Base-by-base conservation (phyloP, 2,888 invertebrate genomes). In the Tubiluchus corallicola region DNA sequence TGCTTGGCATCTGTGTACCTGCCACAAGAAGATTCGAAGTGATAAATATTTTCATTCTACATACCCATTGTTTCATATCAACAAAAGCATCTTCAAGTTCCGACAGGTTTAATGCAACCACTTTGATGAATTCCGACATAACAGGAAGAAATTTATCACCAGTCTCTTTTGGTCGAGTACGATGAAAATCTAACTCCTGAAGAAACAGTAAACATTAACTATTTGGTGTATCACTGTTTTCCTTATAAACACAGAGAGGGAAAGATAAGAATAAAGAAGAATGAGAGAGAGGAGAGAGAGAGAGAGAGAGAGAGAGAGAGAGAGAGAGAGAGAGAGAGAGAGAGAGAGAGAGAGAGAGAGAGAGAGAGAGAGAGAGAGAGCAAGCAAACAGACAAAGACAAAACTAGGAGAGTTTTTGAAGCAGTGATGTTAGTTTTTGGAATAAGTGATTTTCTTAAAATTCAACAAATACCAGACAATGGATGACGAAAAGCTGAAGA, bases 81-180 rank as follows among this genome's bases (percentile, higher is more conserved):
- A 82, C 81, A 68, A 82, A 87, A 47, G 82, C 73, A 57, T 90
- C 88, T 60, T 90, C 88, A 3, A 92, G 73, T 64, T 90, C 88
- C 1, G 87, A 83, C 56, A 88, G 77, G 54, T 84, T 75, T 61
- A 85, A 87, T 0, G 84, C 81, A 1, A 90, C 88, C 50, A 83
- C 81, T 0, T 87, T 82, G 59, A 87, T 80, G 68, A 94, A 92
- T 62, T 92, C 90, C 50, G 83, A 72, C 87, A 92, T 90, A 20
- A 88, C 85, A 0, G 83, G 79, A 49, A 88, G 72, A 68, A 88
- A 92, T 61, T 82, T 77, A 64, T 90, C 88, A 5, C 74, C 74
- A 20, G 54, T 49, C 17, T 54, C 50, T 20, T 56, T 52, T 41
- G 73, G 69, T 47, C 82, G 78, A 41, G 74, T 75, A 40, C 82